A percentile compares a stretch with the other conserved stretches of the same genome.
phyloP scores from a whole-genome alignment of 2,797 vertebrate genomes.

The Mus spretus region DNA sequence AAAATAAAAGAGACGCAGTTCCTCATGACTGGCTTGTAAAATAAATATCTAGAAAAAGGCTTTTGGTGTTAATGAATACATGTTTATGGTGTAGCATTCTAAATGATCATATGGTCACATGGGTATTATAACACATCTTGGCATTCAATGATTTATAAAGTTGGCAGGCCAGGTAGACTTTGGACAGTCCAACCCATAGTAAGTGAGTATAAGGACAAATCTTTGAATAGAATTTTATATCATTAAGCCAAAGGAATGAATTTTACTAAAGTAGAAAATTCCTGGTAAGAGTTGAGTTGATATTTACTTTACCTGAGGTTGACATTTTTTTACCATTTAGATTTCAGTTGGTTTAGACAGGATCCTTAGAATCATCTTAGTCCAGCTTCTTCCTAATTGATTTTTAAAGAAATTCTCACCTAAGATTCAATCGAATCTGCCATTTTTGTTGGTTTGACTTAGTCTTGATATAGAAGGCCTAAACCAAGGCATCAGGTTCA shows the following conservation, averaged over 20 bases:
- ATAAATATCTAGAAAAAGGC: neutral
- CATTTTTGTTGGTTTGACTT: neutral
- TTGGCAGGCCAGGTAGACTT: neutral
- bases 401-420: neutral
- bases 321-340: neutral
- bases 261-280: neutral
- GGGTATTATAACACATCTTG: neutral
- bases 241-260: neutral
- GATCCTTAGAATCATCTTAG: neutral
- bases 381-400: neutral
- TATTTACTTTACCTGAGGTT: neutral
- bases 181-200: neutral
- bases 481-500: neutral
- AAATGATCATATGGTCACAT: neutral
- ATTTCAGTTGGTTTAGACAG: neutral
- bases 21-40: neutral
- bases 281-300: neutral
- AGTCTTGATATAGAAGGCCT: neutral
- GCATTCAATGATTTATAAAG: neutral
- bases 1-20: neutral
- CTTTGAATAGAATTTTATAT: neutral
- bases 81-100: neutral
- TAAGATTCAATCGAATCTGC: neutral
- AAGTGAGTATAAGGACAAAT: neutral
- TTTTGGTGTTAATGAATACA: neutral